Evolutionary conservation across 1,140 invertebrate species (phyloP), one percentile per base, ranked within the genome.

Genomic region (Araneus ventricosus): DNA sequence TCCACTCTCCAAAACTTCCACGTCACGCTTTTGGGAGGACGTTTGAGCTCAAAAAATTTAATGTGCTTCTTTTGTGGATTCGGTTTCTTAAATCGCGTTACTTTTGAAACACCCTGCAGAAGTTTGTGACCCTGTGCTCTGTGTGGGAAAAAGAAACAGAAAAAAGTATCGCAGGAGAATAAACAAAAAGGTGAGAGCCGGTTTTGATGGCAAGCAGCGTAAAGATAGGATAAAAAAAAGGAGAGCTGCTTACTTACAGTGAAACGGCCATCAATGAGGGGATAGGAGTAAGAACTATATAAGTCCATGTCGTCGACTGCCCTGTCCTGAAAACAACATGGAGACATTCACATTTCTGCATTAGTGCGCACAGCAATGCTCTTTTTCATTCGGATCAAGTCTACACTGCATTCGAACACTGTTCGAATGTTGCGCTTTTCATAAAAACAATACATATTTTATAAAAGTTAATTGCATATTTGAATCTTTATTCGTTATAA

Each of bases 261-360:
- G 86, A 93, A 89, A 88, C 57, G 27, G 80, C 86, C 92, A 93
- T 89, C 87, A 85, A 93, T 67, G 59, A 93, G 79, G 45, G 92
- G 92, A 52, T 82, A 93, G 92, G 92, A 93, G 92, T 82, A 93
- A 82, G 92, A 93, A 89, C 86, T 93, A 89, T 89, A 89, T 45
- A 93, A 67, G 92, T 82, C 87, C 87, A 93, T 45, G 41, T 93
- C 92, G 75, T 93, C 92, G 37, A 37, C 70, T 30, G 92, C 87
- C 80, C 92, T 89, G 75, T 93, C 92, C 92, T 93, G 87, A 89
- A 93, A 93, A 89, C 91, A 93, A 87, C 86, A 93, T 17, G 39
- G 22, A 84, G 59, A 10, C 61, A 87, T 39, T 45, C 39, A 27
- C 45, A 52, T 52, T 84, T 45, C 80, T 52, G 80, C 80, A 84